Evolutionary conservation across 1,140 invertebrate species (phyloP).

Genomic region (Drosophila nikananu): DNA sequence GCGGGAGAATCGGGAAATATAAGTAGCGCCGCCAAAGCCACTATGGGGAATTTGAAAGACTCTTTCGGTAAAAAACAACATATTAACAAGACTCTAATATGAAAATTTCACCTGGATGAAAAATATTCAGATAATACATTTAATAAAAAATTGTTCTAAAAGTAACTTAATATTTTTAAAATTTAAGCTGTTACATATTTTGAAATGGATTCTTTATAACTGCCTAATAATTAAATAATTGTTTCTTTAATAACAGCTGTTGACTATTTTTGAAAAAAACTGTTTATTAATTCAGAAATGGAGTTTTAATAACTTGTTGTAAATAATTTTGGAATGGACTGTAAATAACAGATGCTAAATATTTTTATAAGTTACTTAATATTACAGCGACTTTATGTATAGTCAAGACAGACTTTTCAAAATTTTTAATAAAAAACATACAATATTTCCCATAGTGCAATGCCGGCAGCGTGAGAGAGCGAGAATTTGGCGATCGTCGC

Average conservation of each 20-base stretch:
- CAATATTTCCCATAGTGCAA: neutral
- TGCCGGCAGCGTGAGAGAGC: slow-evolving; percentile 7
- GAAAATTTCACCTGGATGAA: neutral
- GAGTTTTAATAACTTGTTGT: too few relatives aligned
- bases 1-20: slow-evolving; percentile 18
- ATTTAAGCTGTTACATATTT: neutral
- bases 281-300: too few relatives aligned
- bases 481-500: slow-evolving; percentile 3
- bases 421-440: too few relatives aligned
- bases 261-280: neutral
- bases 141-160: too few relatives aligned
- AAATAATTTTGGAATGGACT: too few relatives aligned
- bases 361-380: too few relatives aligned
- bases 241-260: neutral
- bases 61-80: neutral
- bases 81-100: neutral
- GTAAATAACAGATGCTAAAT: too few relatives aligned
- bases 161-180: too few relatives aligned
- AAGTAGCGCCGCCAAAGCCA: neutral
- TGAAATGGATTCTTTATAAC: neutral
- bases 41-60: neutral
- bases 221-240: too few relatives aligned
- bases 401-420: too few relatives aligned
- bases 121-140: too few relatives aligned
- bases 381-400: too few relatives aligned